Evolutionary conservation across 2,113 vertebrate genomes (phyloP), one percentile per base, ranked within the genome.

Genomic region (Oryzias melastigma): DNA sequence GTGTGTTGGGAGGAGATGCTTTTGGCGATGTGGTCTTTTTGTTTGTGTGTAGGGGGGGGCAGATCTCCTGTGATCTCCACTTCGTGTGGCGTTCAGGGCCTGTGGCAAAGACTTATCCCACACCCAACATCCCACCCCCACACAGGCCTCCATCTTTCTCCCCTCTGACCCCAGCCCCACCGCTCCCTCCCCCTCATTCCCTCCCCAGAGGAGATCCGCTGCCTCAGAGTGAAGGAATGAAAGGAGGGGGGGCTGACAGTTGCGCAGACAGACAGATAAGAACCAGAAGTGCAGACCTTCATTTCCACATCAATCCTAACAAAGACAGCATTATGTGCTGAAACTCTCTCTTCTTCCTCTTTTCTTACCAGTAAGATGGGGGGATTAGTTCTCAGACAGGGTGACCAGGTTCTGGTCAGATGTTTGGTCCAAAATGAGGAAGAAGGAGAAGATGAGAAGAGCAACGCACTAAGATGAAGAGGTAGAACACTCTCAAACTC

Each of bases 1-100:
- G 40, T 18, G 25, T n/a, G 22, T 22, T 14, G 35, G 50, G 63
- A 63, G 73, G 75, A 57, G 51, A 61, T 78, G 77, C 41, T 18
- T n/a, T 29, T 14, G 24, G 27, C 51, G 59, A 44, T 61, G 61
- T 15, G 52, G 68, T 27, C 2, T 63, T 71, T 35, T 35, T 12
- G 35, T 3, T 35, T 10, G 7, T 35, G 29, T 35, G 29, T 8
- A 58, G 64, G 60, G 81, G 80, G 61, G 85, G 74, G 83, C 65
- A 82, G 84, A 75, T 83, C 78, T 84, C 80, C 81, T 89, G 81
- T 89, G 87, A 90, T 91, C 80, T 88, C 73, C 89, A 90, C 89
- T 84, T 89, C 90, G 89, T 90, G 88, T 89, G 89, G 86, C 86
- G 89, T 85, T 87, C 78, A 72, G 65, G 84, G 84, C 90, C 88